Base-by-base conservation (phyloP, 2,888 invertebrate species). In the Polydrusus cervinus region DNA sequence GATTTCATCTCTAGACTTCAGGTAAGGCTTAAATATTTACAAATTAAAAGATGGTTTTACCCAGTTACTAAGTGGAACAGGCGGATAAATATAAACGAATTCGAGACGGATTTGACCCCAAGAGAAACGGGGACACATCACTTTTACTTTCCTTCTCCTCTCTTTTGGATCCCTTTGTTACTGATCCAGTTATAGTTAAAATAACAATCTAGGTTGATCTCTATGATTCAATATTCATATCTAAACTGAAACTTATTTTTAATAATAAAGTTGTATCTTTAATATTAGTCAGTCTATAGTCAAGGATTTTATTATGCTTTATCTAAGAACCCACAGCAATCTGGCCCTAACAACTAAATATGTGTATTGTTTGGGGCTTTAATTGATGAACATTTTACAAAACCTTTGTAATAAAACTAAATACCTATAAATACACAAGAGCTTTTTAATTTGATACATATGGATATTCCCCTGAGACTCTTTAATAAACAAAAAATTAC, bases 1-100 rank as follows among this genome's bases (percentile, higher is more conserved):
- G 87, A 87, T 83, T 86, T 87, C 79, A 82, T 87, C 76, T 81
- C 78, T 77, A 84, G 87, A 79, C 82, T 87, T 77, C 87, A 87
- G 87, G 87, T 87, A 82, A 74, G 74, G 3, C 25, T 81, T 11
- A 53, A 55, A 64, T 40, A 43, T 11, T 47, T 38, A 61, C 18
- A 38, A 13, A 60, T 8, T 18, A 51, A 8, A 65, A 53, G 57
- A 62, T 60, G 70, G 60, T 61, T 62, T 43, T 67, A 62, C 73
- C 73, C 73, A 73, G 55, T 74, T 76, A 71, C 62, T 69, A 79
- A 78, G 76, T 80, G 79, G 79, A 79, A 64, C 78, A 79, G 57
- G 64, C 67, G 74, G 74, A 69, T 72, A 69, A 69, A 65, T 62
- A 25, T 68, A 57, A 62, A 65, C 40, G 55, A 47, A 51, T 78